Evolutionary conservation across 2,797 vertebrate genomes (phyloP).

Genomic region (Urosaurus nigricauda): DNA sequence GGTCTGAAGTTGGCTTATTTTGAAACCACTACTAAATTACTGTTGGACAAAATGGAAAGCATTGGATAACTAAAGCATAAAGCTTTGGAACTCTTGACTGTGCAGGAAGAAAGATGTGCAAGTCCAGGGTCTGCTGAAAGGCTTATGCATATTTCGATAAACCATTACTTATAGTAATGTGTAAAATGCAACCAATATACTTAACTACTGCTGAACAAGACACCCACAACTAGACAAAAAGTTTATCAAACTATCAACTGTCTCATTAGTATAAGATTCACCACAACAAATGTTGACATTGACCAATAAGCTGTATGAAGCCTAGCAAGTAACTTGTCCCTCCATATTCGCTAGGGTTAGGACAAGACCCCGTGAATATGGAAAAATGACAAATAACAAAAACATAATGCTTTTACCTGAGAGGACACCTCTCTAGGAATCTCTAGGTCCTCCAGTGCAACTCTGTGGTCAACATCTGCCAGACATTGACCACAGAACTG

Average conservation of each 20-base stretch:
- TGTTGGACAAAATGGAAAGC: neutral
- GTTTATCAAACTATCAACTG: neutral
- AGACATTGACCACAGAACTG: no score
- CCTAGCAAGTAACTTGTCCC: neutral
- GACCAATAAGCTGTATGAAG: neutral
- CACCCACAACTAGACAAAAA: neutral
- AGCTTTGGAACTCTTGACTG: neutral
- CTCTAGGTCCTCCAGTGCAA: no score
- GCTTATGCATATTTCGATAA: neutral
- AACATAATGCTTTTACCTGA: no score
- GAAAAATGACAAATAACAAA: no score
- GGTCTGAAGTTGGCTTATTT: neutral
- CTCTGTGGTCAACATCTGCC: no score
- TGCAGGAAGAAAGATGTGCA: neutral
- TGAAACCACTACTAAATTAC: neutral
- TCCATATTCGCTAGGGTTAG: no score
- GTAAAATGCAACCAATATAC: neutral
- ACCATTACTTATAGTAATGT: neutral
- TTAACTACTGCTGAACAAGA: neutral
- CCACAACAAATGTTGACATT: neutral
- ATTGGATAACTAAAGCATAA: neutral
- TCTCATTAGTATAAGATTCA: neutral
- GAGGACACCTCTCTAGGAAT: no score
- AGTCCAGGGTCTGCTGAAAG: neutral
- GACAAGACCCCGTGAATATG: no score